A percentile compares a stretch with the other conserved stretches of the same genome.
phyloP scores from a whole-genome alignment of 2,113 vertebrate species.

The Labeo catla region DNA sequence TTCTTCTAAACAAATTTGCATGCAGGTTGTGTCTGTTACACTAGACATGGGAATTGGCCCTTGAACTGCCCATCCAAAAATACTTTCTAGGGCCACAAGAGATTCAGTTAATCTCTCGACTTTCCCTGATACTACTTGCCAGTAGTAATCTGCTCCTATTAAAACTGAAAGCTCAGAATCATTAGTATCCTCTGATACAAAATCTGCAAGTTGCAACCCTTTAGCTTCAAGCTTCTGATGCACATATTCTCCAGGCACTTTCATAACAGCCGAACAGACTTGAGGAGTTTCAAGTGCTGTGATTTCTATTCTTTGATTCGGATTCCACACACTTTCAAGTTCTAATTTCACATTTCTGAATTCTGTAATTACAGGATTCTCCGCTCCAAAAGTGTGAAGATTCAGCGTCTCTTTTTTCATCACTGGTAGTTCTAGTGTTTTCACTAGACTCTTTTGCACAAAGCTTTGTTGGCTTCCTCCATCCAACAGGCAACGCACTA shows the following conservation, averaged over 20 bases:
- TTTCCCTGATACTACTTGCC: neutral
- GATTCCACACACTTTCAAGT: no score
- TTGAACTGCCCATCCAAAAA: neutral
- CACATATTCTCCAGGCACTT: neutral
- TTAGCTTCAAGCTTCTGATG: neutral
- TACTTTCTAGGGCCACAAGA: no score
- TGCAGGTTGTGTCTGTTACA: neutral
- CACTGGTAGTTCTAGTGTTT: neutral
- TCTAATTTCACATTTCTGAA: neutral
- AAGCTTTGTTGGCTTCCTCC: neutral
- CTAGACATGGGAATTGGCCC: neutral
- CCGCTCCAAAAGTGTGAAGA: no score
- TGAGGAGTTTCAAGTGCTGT: neutral
- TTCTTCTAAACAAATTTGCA: neutral
- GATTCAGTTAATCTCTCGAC: no score
- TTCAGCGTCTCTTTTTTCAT: neutral
- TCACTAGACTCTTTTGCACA: neutral
- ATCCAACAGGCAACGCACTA: neutral
- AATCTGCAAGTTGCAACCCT: neutral
- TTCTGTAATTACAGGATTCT: neutral
- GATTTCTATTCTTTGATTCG: neutral
- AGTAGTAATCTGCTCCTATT: no score
- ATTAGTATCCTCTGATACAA: neutral
- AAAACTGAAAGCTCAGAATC: neutral
- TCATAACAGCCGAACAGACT: neutral